Percentiles rank a stretch among this genome's conserved stretches.
Evolutionary conservation across 2,797 vertebrate genomes (phyloP).

Genomic region (Sebastes diploproa): DNA sequence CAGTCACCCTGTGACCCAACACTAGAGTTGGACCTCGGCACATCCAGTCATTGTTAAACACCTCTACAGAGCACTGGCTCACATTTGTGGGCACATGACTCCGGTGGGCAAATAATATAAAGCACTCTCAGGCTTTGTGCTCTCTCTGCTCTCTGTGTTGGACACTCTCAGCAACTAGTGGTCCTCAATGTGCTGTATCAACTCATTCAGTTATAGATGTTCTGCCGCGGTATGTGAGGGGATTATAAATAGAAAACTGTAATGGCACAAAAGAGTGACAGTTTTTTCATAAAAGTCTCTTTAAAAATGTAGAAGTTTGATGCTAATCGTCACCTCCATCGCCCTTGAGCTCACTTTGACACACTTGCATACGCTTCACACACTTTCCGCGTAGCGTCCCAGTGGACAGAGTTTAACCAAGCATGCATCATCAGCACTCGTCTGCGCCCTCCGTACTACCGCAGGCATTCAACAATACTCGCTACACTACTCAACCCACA

Average conservation of each 20-base stretch:
- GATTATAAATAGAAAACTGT: background rate
- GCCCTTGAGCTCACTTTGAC: constrained; percentile 43
- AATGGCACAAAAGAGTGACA: background rate
- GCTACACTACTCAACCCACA: constrained; percentile 39
- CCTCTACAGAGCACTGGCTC: constrained; percentile 53
- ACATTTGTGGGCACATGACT: constrained; percentile 44
- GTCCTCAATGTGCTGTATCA: background rate
- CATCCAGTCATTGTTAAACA: constrained; percentile 71
- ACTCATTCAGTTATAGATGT: background rate
- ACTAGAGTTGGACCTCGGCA: constrained; percentile 57
- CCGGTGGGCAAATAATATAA: constrained; percentile 29
- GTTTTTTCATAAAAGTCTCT: background rate
- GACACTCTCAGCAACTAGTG: constrained; percentile 29
- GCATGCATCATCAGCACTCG: constrained; percentile 31
- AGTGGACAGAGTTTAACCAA: constrained; percentile 35
- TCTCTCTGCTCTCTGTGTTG: constrained; percentile 6
- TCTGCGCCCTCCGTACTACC: constrained; percentile 15
- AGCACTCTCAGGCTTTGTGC: constrained; percentile 24
- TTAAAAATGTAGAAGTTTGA: background rate
- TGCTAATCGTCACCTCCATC: background rate
- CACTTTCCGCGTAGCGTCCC: constrained; percentile 30
- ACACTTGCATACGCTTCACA: constrained; percentile 31
- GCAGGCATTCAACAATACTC: constrained; percentile 28
- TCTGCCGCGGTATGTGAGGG: background rate
- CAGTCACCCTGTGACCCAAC: constrained; percentile 74